These are phyloP conservation scores for Thysanoteuthis rhombus DNA, from an alignment of 2,888 invertebrate genomes.

Conservation along the genomic window DNA sequence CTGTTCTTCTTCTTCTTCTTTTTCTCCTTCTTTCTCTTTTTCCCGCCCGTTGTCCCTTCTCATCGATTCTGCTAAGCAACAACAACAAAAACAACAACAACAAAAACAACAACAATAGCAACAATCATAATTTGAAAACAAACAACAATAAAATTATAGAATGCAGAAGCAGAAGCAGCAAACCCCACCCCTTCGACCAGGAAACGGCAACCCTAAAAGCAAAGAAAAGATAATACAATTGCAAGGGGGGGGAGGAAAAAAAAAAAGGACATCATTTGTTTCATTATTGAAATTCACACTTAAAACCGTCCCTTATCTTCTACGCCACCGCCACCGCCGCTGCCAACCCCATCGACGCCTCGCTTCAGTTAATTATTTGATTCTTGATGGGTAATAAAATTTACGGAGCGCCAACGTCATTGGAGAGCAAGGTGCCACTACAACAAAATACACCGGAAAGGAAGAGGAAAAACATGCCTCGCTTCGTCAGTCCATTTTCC, in stretches of 20 bases:
- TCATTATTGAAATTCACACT: not conserved
- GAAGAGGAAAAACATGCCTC: not conserved
- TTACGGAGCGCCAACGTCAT: not conserved
- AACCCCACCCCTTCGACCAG: too few species aligned
- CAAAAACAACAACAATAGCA: too few species aligned
- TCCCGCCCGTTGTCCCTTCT: not conserved
- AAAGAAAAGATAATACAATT: not conserved
- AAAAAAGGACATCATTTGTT: not conserved
- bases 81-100: not conserved
- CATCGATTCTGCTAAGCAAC: not conserved
- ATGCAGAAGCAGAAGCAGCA: too few species aligned
- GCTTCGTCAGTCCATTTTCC: not conserved
- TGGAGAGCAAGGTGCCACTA: not conserved
- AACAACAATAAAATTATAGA: not conserved
- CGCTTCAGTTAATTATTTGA: not conserved
- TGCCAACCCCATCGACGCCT: not conserved
- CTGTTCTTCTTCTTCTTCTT: too few species aligned
- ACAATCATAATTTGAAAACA: not conserved
- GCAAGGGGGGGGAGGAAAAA: not conserved
- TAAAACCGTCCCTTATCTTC: not conserved
- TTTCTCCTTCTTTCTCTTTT: too few species aligned
- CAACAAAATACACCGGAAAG: not conserved
- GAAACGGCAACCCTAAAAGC: not conserved
- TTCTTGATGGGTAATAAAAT: constrained; percentile 12
- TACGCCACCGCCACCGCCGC: not conserved